phyloP scores from a whole-genome alignment of 2,888 invertebrate species.

The Archips xylosteana region DNA sequence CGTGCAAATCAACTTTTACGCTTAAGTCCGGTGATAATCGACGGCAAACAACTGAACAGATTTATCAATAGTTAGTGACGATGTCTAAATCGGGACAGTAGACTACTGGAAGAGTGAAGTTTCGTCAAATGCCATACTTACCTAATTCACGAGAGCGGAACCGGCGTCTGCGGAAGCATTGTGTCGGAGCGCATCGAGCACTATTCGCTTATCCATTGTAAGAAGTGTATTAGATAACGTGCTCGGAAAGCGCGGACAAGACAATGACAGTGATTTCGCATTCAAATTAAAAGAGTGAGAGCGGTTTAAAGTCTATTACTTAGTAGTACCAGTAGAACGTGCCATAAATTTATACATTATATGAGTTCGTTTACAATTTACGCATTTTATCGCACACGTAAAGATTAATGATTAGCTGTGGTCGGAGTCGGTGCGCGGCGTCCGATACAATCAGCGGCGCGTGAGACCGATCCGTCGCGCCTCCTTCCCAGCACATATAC shows the following conservation, averaged over 20 bases:
- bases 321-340: conserved; percentile 46
- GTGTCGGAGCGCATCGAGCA: conserved; percentile 65
- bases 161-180: conserved; percentile 76
- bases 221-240: conserved; percentile 77
- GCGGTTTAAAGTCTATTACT: conserved; percentile 51
- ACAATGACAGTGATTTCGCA: conserved; percentile 73
- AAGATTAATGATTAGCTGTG: conserved; percentile 68
- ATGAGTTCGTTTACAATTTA: conserved; percentile 44
- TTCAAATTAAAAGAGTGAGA: conserved; percentile 71
- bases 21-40: conserved; percentile 71
- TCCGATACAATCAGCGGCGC: conserved; percentile 72
- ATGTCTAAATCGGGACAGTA: conserved; percentile 59
- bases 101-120: conserved; percentile 80
- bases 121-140: conserved; percentile 82
- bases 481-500: conserved; percentile 54
- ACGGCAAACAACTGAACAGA: conserved; percentile 65
- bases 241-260: conserved; percentile 70
- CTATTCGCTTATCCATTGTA: conserved; percentile 67
- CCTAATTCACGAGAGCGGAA: conserved; percentile 84
- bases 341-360: conserved; percentile 26
- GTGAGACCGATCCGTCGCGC: conserved; percentile 72
- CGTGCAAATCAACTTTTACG: conserved; percentile 73
- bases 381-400: conserved; percentile 59
- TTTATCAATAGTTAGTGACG: conserved; percentile 63
- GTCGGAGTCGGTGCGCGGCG: conserved; percentile 59